These are phyloP conservation scores for Phrynocephalus vlangalii DNA, from an alignment of 2,797 vertebrate species.

Conservation along the genomic window DNA sequence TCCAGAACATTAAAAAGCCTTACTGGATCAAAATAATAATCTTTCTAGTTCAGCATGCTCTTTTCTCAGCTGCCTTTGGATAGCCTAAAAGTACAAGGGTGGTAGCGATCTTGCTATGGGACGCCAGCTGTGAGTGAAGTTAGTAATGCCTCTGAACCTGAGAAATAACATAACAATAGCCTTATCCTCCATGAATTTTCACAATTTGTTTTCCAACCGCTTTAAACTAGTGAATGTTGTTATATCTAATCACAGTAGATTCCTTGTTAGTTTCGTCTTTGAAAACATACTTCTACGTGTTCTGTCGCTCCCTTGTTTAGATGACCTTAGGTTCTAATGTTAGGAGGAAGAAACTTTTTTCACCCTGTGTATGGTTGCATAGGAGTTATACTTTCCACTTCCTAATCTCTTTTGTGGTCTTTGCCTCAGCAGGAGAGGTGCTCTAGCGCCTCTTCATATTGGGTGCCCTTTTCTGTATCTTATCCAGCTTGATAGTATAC, in stretches of 20 bases:
- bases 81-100: not conserved
- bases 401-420: not conserved
- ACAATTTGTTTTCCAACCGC: not conserved
- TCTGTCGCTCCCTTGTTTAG: not conserved
- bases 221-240: not conserved
- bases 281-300: not conserved
- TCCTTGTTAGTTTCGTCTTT: not conserved
- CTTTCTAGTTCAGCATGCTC: not conserved
- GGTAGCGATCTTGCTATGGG: not conserved
- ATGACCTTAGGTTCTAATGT: not conserved
- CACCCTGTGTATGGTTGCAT: too few relatives aligned
- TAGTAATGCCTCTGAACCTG: too few relatives aligned
- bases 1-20: not conserved
- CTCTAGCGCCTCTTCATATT: not conserved
- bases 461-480: not conserved
- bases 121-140: not conserved
- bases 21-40: not conserved
- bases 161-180: not conserved
- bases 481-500: not conserved
- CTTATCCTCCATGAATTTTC: not conserved
- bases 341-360: not conserved
- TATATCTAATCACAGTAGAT: not conserved
- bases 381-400: not conserved
- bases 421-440: not conserved
- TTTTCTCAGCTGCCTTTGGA: not conserved